These are phyloP conservation scores for Drosophila melanosoma DNA, from an alignment of 2,888 invertebrate species.

Conservation along the genomic window DNA sequence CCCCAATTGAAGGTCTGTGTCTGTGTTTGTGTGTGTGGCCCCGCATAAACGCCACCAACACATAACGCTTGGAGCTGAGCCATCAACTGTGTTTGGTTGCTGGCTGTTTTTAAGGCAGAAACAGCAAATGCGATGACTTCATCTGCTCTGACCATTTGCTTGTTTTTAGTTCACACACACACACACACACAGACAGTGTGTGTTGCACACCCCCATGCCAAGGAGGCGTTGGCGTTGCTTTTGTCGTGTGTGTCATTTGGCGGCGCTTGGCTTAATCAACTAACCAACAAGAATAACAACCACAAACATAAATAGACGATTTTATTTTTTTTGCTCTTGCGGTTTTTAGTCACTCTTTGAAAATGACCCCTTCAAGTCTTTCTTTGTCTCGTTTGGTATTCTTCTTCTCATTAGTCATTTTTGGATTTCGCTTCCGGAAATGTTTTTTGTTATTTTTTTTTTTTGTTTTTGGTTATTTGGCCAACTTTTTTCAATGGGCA, in stretches of 20 bases:
- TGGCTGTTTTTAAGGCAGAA: conserved; percentile 58
- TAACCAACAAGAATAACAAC: conserved; percentile 15
- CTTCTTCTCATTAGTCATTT: background rate
- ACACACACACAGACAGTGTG: conserved; percentile 14
- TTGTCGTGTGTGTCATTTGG: conserved; percentile 43
- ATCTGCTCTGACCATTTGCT: conserved; percentile 61
- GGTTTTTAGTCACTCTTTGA: conserved; percentile 5
- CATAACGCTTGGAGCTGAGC: conserved; percentile 34
- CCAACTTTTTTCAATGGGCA: conserved; percentile 24
- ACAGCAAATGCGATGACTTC: conserved; percentile 69
- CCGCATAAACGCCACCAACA: conserved; percentile 11
- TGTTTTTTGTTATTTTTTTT: conserved; percentile 31
- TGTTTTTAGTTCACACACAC: conserved; percentile 39
- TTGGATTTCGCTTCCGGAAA: conserved; percentile 61
- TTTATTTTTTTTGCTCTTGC: background rate
- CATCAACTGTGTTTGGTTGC: conserved; percentile 33
- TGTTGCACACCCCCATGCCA: conserved; percentile 47
- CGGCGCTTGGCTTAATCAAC: conserved; percentile 44
- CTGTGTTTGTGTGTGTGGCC: conserved; percentile 11
- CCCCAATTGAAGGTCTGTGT: conserved; percentile 1
- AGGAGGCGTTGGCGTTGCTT: conserved; percentile 40
- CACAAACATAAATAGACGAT: conserved; percentile 10
- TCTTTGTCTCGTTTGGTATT: background rate
- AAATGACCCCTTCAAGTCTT: conserved; percentile 3
- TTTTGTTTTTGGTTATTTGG: conserved; percentile 39